phyloP scores from a whole-genome alignment of 2,888 invertebrate genomes.

The Hemicrepidius hirtus region DNA sequence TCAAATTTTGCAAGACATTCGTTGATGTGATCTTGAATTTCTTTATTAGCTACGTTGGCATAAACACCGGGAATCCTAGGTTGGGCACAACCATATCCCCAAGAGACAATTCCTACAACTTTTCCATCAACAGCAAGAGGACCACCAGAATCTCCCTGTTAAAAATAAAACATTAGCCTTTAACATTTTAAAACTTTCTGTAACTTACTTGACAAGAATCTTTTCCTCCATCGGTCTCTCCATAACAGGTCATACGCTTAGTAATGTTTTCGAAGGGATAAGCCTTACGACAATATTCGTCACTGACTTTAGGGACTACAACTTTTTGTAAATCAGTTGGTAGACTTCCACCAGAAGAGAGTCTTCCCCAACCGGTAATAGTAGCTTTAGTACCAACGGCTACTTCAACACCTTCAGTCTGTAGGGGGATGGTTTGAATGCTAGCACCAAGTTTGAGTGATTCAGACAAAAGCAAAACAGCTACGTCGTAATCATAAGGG shows the following conservation, averaged over 20 bases:
- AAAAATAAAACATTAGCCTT: background rate
- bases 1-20: background rate
- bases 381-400: background rate
- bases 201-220: slow-evolving; percentile 25
- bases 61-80: slow-evolving; percentile 20
- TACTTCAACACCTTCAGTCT: background rate
- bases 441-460: background rate
- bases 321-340: slow-evolving; percentile 10
- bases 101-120: slow-evolving; percentile 25
- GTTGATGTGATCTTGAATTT: background rate
- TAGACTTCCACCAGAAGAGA: background rate
- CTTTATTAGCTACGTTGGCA: background rate
- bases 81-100: slow-evolving; percentile 24
- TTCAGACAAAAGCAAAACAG: background rate
- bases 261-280: background rate
- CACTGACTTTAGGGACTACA: background rate
- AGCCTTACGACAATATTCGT: background rate
- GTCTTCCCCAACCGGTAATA: slow-evolving; percentile 13
- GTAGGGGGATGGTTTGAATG: background rate
- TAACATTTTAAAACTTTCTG: too few species aligned
- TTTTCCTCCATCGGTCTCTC: slow-evolving; percentile 1
- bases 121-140: slow-evolving; percentile 1
- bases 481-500: slow-evolving; percentile 4
- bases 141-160: slow-evolving; percentile 32
- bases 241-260: slow-evolving; percentile 18